Conservation (phyloP, 2,888 invertebrate species). For the Zeuzera pyrina region DNA sequence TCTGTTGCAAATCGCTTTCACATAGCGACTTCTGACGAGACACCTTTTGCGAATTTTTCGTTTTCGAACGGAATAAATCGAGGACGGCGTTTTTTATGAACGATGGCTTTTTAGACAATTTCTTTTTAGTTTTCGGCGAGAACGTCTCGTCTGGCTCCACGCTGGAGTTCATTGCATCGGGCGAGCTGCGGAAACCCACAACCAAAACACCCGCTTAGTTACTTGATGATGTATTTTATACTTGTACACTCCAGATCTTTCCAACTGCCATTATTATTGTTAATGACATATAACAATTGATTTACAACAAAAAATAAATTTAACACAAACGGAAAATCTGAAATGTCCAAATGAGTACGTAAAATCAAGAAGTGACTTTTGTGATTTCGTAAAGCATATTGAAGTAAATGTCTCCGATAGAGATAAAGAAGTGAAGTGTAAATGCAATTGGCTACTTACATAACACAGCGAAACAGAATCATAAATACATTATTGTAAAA, state of each 20-base stretch:
- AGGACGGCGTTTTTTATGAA: constrained; percentile 71
- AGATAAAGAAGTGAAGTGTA: constrained; percentile 11
- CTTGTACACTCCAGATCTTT: constrained; percentile 46
- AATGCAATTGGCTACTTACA: too few relatives aligned
- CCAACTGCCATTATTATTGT: too few relatives aligned
- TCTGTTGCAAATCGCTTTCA: constrained; percentile 62
- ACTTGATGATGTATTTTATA: constrained; percentile 49
- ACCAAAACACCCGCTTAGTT: constrained; percentile 70
- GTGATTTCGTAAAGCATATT: constrained; percentile 63
- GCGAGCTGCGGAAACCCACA: constrained; percentile 69
- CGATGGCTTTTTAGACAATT: constrained; percentile 70
- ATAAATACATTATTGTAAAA: too few relatives aligned
- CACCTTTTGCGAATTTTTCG: constrained; percentile 62
- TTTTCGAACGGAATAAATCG: constrained; percentile 69
- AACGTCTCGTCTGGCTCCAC: constrained; percentile 66
- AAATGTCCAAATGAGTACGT: constrained; percentile 43
- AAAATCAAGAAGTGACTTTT: constrained; percentile 49
- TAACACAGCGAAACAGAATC: too few relatives aligned
- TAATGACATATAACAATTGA: not conserved
- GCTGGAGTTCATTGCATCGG: constrained; percentile 67
- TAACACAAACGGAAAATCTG: constrained; percentile 22
- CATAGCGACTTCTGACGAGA: constrained; percentile 67
- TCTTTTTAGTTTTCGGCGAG: constrained; percentile 73
- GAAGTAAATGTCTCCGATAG: constrained; percentile 43
- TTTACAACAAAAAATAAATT: not conserved